Evolutionary conservation across 1,140 invertebrate species (phyloP).

Genomic region (Lepidostoma basale): DNA sequence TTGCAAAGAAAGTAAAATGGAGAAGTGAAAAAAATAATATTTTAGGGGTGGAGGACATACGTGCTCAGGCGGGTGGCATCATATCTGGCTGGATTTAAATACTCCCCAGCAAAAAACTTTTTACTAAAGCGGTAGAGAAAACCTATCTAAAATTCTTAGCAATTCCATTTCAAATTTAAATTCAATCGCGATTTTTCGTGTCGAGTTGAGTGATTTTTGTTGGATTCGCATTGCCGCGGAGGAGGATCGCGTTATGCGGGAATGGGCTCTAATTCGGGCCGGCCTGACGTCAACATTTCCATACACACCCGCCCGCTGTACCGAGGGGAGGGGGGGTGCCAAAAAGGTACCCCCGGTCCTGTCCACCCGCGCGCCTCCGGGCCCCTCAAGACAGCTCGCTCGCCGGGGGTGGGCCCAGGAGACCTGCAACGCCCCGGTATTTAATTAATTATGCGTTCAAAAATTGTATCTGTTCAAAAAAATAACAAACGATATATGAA

Average conservation of each 20-base stretch:
- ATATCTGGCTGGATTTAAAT: slow-evolving; percentile 42
- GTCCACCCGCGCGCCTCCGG: background rate
- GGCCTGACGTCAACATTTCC: slow-evolving; percentile 46
- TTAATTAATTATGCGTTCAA: too few relatives aligned
- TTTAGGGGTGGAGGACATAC: slow-evolving; percentile 20
- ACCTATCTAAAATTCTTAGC: too few relatives aligned
- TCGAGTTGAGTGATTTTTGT: too few relatives aligned
- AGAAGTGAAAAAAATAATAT: slow-evolving; percentile 19
- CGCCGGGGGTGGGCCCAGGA: background rate
- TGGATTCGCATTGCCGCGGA: too few relatives aligned
- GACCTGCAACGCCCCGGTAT: background rate
- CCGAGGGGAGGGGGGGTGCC: slow-evolving; percentile 2
- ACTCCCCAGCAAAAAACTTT: too few relatives aligned
- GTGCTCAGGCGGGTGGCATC: slow-evolving; percentile 30
- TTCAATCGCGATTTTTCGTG: too few relatives aligned
- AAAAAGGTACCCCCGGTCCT: slow-evolving; percentile 20
- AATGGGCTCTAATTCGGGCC: slow-evolving; percentile 44
- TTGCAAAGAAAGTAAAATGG: slow-evolving; percentile 3
- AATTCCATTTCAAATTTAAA: too few relatives aligned
- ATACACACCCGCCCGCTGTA: slow-evolving; percentile 33
- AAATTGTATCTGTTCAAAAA: too few relatives aligned
- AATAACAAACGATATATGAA: too few relatives aligned
- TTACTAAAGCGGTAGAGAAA: too few relatives aligned
- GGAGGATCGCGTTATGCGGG: too few relatives aligned
- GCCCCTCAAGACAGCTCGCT: slow-evolving; percentile 24